Evolutionary conservation across 2,113 vertebrate genomes (phyloP).

Genomic region (Peromyscus californicus): DNA sequence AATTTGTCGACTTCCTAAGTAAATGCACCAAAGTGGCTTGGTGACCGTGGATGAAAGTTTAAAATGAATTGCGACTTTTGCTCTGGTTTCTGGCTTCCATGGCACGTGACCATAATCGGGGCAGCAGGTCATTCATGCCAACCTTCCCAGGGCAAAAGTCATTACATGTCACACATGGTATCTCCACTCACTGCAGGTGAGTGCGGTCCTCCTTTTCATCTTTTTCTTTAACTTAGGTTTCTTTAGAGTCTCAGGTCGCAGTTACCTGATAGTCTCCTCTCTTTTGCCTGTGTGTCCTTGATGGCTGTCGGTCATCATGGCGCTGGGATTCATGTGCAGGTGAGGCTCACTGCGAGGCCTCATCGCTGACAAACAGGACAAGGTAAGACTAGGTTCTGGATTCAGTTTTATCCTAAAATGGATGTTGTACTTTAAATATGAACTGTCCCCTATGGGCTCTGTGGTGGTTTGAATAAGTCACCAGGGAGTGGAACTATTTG

Average conservation of each 20-base stretch:
- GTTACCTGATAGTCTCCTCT: not conserved
- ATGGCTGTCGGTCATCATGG: not conserved
- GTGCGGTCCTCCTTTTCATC: not conserved
- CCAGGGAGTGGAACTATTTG: not conserved
- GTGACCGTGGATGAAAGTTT: not conserved
- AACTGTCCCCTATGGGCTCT: not conserved
- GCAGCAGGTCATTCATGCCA: not conserved
- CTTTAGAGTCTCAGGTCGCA: not conserved
- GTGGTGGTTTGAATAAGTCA: not conserved
- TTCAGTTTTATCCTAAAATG: not conserved
- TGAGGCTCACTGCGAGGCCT: not conserved
- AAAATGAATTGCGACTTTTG: not conserved
- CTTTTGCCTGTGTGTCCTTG: not conserved
- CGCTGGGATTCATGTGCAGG: not conserved
- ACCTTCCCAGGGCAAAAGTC: not conserved
- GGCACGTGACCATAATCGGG: not conserved
- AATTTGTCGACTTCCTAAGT: not conserved
- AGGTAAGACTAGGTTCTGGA: conserved; percentile 29
- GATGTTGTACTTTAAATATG: not conserved
- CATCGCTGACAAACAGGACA: not conserved
- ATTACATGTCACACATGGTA: not conserved
- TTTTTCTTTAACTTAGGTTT: not conserved
- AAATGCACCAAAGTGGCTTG: not conserved
- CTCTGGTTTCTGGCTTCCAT: not conserved
- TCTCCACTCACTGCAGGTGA: not conserved